Evolutionary conservation across 2,888 invertebrate genomes (phyloP).

Genomic region (Drosophila koepferae): DNA sequence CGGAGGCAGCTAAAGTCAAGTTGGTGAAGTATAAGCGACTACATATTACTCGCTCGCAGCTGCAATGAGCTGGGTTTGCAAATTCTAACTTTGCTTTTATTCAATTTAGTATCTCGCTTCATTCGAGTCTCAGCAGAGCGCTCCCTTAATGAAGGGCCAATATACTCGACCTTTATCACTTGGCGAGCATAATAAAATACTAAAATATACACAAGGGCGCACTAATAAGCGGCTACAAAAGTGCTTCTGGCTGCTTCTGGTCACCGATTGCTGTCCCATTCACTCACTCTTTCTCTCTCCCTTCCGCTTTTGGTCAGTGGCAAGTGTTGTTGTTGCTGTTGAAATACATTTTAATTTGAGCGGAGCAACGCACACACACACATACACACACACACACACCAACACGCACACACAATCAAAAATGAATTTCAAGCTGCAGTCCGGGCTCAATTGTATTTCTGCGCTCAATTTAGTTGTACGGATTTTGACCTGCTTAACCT

Average conservation of each 20-base stretch:
- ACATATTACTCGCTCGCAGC: background rate
- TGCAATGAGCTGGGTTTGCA: background rate
- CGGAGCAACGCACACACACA: constrained; percentile 30
- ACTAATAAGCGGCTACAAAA: constrained; percentile 80
- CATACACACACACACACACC: constrained; percentile 24
- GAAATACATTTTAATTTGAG: constrained; percentile 80
- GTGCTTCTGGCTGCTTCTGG: constrained; percentile 82
- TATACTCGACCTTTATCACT: background rate
- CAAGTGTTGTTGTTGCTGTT: constrained; percentile 48
- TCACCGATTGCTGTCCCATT: constrained; percentile 50
- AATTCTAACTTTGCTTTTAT: too few species aligned
- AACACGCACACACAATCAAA: constrained; percentile 32
- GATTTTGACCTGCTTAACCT: constrained; percentile 84
- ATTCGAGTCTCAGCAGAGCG: background rate
- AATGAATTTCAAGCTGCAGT: constrained; percentile 54
- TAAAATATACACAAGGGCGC: constrained; percentile 59
- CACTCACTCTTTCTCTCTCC: background rate
- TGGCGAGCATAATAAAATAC: constrained; percentile 20
- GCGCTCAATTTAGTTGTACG: constrained; percentile 84
- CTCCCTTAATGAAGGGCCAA: background rate
- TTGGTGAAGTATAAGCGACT: background rate
- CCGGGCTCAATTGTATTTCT: constrained; percentile 76
- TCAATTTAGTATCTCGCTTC: background rate
- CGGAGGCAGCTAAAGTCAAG: background rate
- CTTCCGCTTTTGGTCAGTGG: constrained; percentile 2